Percentiles rank a stretch among this genome's conserved stretches.
Evolutionary conservation across 1,140 invertebrate genomes (phyloP).

Genomic region (Drosophila auraria): DNA sequence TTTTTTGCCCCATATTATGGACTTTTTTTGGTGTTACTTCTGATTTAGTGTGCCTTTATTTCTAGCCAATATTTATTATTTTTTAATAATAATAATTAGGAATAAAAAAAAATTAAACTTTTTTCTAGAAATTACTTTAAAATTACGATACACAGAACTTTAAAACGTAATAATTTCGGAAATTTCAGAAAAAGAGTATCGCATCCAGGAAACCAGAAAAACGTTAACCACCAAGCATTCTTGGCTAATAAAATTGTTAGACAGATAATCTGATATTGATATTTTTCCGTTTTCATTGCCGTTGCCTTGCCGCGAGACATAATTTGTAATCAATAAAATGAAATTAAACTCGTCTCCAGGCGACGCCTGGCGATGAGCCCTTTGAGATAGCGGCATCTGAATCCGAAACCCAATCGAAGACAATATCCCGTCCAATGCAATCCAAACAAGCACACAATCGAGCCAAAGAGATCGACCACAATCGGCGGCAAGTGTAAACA

Average conservation of each 20-base stretch:
- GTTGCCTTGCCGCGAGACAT: conserved; percentile 53
- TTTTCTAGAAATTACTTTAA: too few relatives aligned
- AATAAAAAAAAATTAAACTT: too few relatives aligned
- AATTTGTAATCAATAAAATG: conserved; percentile 81
- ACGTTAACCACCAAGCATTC: conserved; percentile 1
- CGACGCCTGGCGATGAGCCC: conserved; percentile 52
- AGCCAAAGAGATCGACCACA: conserved; percentile 57
- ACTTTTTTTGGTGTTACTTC: too few relatives aligned
- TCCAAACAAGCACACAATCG: conserved; percentile 14
- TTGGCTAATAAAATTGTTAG: conserved; percentile 78
- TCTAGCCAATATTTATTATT: too few relatives aligned
- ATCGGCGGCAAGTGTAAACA: conserved; percentile 80
- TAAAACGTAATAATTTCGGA: not conserved
- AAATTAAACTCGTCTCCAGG: conserved; percentile 61
- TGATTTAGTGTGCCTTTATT: too few relatives aligned
- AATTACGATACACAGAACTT: too few relatives aligned
- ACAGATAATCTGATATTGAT: conserved; percentile 64
- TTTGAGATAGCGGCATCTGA: conserved; percentile 68
- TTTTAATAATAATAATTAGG: too few relatives aligned
- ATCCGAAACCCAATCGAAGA: conserved; percentile 10
- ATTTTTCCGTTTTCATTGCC: conserved; percentile 23
- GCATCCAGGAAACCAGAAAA: not conserved
- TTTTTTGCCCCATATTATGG: too few relatives aligned
- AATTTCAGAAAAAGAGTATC: conserved; percentile 5
- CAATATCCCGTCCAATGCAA: conserved; percentile 13